Evolutionary conservation across 2,888 invertebrate genomes (phyloP), one percentile per base, ranked within the genome.

Genomic region (Leptopilina syphax): DNA sequence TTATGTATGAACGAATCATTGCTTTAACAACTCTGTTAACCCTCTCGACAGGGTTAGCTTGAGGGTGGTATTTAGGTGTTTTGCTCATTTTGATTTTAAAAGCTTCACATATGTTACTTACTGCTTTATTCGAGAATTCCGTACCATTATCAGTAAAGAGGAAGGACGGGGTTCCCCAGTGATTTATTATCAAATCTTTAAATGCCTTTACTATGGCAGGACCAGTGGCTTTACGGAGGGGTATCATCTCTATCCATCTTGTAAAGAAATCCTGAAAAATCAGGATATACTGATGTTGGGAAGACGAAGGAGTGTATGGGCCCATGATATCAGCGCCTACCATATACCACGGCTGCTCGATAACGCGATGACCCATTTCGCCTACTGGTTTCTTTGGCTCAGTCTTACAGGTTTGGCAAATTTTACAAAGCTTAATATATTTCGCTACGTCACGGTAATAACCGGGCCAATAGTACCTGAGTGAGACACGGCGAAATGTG

Each of bases 261-360:
- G 83, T 82, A 50, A 85, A 85, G 2, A 85, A 73, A 63, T 87
- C 86, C n/a, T 81, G 77, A 5, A 86, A 78, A 0, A 86, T 85
- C 5, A 85, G 13, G 3, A 83, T n/a, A 50, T 81, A 83, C 1
- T 54, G 65, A 67, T 77, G 77, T 27, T 81, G 82, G 13, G 63
- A 9, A 5, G 77, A 81, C 8, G 80, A 83, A 0, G 70, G 41
- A 0, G 86, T 86, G 1, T 84, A 80, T 0, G 86, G 86, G 9
- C 85, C 86, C 83, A 85, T 27, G 27, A 27, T 27, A 27, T 27
- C 27, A 27, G 27, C 27, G 27, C 27, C 27, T 27, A 27, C 3
- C 27, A 27, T 27, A 27, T 27, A 27, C 27, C 27, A 27, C 27
- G 27, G 27, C 1, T 27, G 27, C 27, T 27, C 27, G 27, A 27